These are phyloP conservation scores for Plagodis dolabraria DNA, from an alignment of 2,888 invertebrate species.

Conservation along the genomic window DNA sequence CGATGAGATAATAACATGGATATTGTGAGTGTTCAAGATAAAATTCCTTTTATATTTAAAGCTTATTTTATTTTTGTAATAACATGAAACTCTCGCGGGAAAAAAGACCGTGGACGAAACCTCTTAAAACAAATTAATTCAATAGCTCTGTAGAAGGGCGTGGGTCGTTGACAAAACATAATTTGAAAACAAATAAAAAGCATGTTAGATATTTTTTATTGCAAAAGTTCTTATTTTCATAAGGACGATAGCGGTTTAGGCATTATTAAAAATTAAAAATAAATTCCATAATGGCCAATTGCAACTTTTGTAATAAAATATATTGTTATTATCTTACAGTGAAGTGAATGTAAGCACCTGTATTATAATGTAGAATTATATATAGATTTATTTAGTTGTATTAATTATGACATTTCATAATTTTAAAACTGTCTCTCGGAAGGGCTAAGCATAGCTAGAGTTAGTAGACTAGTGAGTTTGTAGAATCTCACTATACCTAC, in stretches of 20 bases:
- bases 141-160: slow-evolving; percentile 1
- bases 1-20: too few relatives aligned
- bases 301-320: slow-evolving; percentile 8
- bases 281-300: slow-evolving; percentile 2
- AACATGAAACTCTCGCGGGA: slow-evolving; percentile 4
- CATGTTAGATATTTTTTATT: slow-evolving; percentile 22
- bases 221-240: slow-evolving; percentile 15
- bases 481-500: too few relatives aligned
- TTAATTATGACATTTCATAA: too few relatives aligned
- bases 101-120: slow-evolving; percentile 1
- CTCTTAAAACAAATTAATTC: slow-evolving; percentile 9
- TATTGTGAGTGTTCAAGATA: too few relatives aligned
- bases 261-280: slow-evolving; percentile 9
- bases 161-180: slow-evolving; percentile 10
- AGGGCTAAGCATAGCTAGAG: too few relatives aligned
- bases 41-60: too few relatives aligned
- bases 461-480: too few relatives aligned
- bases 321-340: not conserved
- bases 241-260: slow-evolving; percentile 7
- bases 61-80: too few relatives aligned
- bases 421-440: too few relatives aligned
- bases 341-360: not conserved
- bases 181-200: slow-evolving; percentile 23
- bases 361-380: too few relatives aligned
- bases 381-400: too few relatives aligned